Conservation (phyloP, 2,113 vertebrate species). For the Isichthys henryi region DNA sequence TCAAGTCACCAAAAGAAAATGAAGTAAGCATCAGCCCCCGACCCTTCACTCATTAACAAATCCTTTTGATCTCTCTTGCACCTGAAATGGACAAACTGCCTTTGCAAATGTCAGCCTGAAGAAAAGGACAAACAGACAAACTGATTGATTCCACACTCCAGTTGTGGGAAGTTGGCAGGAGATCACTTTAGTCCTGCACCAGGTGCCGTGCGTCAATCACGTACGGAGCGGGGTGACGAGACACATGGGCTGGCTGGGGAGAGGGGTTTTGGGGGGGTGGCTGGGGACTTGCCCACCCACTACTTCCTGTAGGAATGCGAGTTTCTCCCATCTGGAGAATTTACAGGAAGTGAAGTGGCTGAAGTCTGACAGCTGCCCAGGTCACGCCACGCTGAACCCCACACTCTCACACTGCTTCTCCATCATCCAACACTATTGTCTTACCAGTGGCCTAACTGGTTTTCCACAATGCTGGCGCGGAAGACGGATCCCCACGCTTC, state of each 20-base stretch:
- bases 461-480: neutral
- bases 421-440: neutral
- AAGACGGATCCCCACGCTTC: neutral
- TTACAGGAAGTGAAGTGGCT: slow-evolving; percentile 8
- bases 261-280: neutral
- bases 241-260: neutral
- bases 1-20: neutral
- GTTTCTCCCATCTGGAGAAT: neutral
- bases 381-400: neutral
- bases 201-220: neutral
- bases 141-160: too few species aligned
- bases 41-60: neutral
- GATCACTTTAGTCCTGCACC: neutral
- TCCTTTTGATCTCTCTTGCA: neutral
- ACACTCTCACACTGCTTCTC: neutral
- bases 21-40: neutral
- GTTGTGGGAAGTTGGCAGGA: neutral
- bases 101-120: neutral
- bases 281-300: neutral
- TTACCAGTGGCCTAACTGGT: neutral
- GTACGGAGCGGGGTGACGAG: neutral
- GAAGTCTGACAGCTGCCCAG: neutral
- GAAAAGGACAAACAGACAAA: neutral
- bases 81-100: neutral
- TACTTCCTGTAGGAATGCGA: slow-evolving; percentile 10